A percentile compares a stretch with the other conserved stretches of the same genome.
Evolutionary conservation across 2,888 invertebrate genomes (phyloP).

Genomic region (Apamea crenata): DNA sequence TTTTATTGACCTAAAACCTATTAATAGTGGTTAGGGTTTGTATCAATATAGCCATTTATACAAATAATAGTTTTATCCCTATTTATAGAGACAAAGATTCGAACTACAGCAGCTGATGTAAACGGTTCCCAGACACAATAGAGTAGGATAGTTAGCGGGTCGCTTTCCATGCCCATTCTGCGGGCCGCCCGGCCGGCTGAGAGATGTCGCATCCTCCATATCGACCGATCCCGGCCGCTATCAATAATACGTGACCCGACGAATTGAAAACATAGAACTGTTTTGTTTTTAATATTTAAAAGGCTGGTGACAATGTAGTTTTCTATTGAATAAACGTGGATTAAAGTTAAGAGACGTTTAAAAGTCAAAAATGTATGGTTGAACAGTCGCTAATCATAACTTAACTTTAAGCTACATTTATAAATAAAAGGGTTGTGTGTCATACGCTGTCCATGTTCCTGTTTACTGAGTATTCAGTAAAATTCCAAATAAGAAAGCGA

Average conservation of each 20-base stretch:
- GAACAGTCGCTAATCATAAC: neutral
- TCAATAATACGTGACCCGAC: constrained; percentile 46
- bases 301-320: neutral
- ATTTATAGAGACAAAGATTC: neutral
- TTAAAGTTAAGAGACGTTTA: neutral
- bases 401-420: neutral
- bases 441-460: neutral
- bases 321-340: neutral
- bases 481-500: neutral
- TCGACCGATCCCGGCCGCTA: constrained; percentile 52
- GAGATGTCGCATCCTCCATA: constrained; percentile 54
- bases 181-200: constrained; percentile 10
- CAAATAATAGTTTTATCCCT: neutral
- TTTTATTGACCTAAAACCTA: neutral
- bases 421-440: neutral
- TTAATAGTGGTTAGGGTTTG: neutral
- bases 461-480: neutral
- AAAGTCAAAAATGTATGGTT: too few relatives aligned
- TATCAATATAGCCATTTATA: neutral
- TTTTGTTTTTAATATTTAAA: constrained; percentile 5
- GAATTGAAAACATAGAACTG: constrained; percentile 2
- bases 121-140: constrained; percentile 42
- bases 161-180: constrained; percentile 30
- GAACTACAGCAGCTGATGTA: neutral
- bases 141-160: constrained; percentile 19